phyloP scores from a whole-genome alignment of 35 echinoderm and acorn worm genomes.

The Patiria miniata region DNA sequence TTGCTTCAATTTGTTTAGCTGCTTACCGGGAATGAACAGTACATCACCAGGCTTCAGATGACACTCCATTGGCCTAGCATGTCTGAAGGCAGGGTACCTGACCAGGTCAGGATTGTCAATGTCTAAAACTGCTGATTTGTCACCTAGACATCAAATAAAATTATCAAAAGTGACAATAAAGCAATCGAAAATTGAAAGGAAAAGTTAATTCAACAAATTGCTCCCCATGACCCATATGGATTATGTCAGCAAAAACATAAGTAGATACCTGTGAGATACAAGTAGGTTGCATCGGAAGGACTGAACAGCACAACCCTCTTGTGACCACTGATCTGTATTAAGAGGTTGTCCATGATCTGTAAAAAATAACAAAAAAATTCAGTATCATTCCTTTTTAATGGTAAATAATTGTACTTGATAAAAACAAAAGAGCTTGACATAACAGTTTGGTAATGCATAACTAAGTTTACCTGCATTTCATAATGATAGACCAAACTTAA shows the following conservation, averaged over 20 bases:
- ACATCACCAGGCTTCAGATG: conserved; percentile 81
- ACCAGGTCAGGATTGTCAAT: conserved; percentile 90
- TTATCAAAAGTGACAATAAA: background rate
- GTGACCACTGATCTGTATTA: conserved; percentile 92
- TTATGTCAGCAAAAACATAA: background rate
- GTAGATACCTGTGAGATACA: conserved; percentile 87
- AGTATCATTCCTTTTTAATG: no score
- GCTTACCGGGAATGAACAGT: conserved; percentile 87
- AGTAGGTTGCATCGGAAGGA: conserved; percentile 83
- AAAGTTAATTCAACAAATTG: no score
- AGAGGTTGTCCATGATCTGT: conserved; percentile 95
- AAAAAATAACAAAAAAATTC: background rate
- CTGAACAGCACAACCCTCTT: conserved; percentile 91
- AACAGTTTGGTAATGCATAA: no score
- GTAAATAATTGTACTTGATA: no score
- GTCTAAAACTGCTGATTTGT: conserved; percentile 86
- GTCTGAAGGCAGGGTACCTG: conserved; percentile 70
- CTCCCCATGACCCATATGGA: no score
- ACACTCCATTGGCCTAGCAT: conserved; percentile 72
- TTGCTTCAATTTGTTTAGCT: no score
- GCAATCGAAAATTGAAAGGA: background rate
- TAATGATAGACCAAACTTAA: no score
- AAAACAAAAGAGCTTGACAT: no score
- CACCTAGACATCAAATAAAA: conserved; percentile 52
- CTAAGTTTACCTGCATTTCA: no score